Conservation (phyloP, 2,113 vertebrate species). For the Hippopotamus amphibius region DNA sequence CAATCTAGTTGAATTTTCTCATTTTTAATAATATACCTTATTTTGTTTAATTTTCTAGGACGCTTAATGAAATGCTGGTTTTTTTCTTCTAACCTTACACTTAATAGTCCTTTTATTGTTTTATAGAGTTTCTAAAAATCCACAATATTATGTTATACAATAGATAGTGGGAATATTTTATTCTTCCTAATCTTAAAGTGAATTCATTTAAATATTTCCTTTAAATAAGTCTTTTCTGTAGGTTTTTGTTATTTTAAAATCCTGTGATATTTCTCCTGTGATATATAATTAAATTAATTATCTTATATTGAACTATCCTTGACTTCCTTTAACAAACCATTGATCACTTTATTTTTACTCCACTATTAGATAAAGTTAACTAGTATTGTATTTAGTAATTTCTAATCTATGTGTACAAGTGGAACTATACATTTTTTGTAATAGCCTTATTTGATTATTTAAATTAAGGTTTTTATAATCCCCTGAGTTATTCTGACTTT, state of each 20-base stretch:
- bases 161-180: not conserved
- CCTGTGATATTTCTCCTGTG: not conserved
- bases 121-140: not conserved
- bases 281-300: not conserved
- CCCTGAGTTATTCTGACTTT: not conserved
- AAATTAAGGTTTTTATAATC: not conserved
- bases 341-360: not conserved
- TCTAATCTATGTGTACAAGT: not conserved
- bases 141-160: not conserved
- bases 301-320: slow-evolving; percentile 18
- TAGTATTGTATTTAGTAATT: not conserved
- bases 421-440: not conserved
- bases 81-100: not conserved
- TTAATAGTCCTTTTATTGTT: not conserved
- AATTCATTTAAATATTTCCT: not conserved
- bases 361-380: not conserved
- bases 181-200: not conserved
- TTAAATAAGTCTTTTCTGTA: not conserved
- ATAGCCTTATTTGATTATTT: slow-evolving; percentile 4
- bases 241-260: not conserved
- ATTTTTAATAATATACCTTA: not conserved
- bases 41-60: not conserved
- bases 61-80: not conserved
- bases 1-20: not conserved
- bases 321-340: slow-evolving; percentile 12